These are phyloP conservation scores for Clarias platycephalus DNA, from an alignment of 2,797 vertebrate genomes.

Conservation along the genomic window DNA sequence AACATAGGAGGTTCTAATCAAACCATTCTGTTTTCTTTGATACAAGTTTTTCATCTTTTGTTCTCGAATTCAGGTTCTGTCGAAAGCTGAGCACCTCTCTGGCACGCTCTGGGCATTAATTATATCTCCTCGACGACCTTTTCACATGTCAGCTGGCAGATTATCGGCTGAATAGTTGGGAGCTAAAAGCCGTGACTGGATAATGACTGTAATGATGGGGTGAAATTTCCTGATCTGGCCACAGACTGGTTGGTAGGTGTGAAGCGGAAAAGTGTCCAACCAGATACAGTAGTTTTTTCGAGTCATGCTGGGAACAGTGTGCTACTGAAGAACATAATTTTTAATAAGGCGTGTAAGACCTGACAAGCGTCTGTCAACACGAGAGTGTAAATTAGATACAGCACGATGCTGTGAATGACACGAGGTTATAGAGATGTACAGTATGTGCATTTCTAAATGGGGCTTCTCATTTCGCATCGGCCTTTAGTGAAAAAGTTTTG, in stretches of 20 bases:
- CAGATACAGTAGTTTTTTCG: neutral
- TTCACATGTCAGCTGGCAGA: constrained; percentile 6
- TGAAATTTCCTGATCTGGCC: constrained; percentile 18
- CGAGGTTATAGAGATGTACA: neutral
- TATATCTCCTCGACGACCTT: neutral
- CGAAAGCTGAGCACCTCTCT: neutral
- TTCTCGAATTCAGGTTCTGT: neutral
- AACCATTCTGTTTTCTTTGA: neutral
- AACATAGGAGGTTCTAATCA: neutral
- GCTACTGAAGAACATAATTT: neutral
- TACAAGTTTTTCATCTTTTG: neutral
- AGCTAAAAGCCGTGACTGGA: constrained; percentile 11
- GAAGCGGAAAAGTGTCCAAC: neutral
- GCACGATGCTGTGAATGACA: neutral
- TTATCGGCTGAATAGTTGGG: constrained; percentile 2
- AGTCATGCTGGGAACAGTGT: neutral
- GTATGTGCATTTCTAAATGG: neutral
- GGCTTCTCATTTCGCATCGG: constrained; percentile 28
- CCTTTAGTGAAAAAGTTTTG: neutral
- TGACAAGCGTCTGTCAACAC: neutral
- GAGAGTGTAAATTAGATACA: neutral
- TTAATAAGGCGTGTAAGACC: constrained; percentile 3
- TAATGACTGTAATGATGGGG: constrained; percentile 25
- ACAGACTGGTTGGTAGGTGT: neutral
- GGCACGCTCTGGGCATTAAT: neutral